phyloP scores from a whole-genome alignment of 2,888 invertebrate genomes.

The Priocnemis perturbator region DNA sequence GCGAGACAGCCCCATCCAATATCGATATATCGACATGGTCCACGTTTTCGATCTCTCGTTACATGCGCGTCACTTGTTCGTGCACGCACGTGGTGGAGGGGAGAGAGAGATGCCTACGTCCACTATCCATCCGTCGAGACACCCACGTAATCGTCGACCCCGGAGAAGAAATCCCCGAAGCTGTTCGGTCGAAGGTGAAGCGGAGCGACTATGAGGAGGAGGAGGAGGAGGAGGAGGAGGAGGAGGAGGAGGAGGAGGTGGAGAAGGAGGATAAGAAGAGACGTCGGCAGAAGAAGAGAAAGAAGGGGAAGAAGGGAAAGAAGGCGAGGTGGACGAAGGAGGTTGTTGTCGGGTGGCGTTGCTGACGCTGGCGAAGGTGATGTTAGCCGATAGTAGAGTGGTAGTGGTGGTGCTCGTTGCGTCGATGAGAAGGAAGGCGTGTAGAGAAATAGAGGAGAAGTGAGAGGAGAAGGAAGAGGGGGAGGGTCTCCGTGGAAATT shows the following conservation, averaged over 20 bases:
- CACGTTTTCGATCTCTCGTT: neutral
- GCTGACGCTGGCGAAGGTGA: slow-evolving; percentile 16
- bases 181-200: slow-evolving; percentile 74
- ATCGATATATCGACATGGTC: slow-evolving; percentile 27
- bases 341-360: slow-evolving; percentile 11
- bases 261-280: neutral
- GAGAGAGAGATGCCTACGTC: no score
- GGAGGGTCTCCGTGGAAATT: slow-evolving; percentile 65
- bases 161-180: slow-evolving; percentile 69
- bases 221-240: slow-evolving; percentile 1
- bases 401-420: slow-evolving; percentile 30
- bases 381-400: neutral
- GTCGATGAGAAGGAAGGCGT: slow-evolving; percentile 20
- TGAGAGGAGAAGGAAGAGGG: slow-evolving; percentile 7
- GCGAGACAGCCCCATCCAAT: no score
- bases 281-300: no score
- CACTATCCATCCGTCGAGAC: no score
- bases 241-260: neutral
- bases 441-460: neutral
- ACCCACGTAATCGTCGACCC: slow-evolving; percentile 61
- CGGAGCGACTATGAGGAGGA: slow-evolving; percentile 25
- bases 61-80: neutral
- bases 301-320: neutral
- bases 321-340: neutral
- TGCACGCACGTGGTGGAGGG: no score